A percentile compares a stretch with the other conserved stretches of the same genome.
These are phyloP conservation scores for Drosophila ananassae DNA, from an alignment of 1,140 invertebrate genomes.

Conservation along the genomic window DNA sequence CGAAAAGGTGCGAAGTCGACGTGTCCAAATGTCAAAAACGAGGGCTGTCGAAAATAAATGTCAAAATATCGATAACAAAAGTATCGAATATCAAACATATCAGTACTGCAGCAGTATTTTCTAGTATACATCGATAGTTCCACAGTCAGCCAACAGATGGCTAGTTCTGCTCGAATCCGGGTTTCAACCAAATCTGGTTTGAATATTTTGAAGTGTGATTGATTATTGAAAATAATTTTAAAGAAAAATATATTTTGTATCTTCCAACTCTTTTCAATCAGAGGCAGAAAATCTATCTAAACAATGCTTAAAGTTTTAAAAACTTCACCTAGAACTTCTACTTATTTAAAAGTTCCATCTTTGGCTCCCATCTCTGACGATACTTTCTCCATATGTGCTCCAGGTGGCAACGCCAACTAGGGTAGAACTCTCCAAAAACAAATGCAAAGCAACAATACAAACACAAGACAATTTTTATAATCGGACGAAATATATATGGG, in stretches of 20 bases:
- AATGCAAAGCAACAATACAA: conserved; percentile 63
- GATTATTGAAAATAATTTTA: too few relatives aligned
- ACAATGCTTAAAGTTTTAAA: not conserved
- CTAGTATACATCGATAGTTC: too few relatives aligned
- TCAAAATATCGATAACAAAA: too few relatives aligned
- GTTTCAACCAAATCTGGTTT: too few relatives aligned
- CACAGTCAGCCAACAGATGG: too few relatives aligned
- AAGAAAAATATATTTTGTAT: too few relatives aligned
- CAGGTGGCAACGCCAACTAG: not conserved
- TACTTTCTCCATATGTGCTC: not conserved
- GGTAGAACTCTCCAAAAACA: conserved; percentile 66
- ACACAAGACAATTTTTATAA: conserved; percentile 48
- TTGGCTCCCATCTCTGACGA: not conserved
- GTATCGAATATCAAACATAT: too few relatives aligned
- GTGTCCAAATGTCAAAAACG: conserved; percentile 27
- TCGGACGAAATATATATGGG: conserved; percentile 27
- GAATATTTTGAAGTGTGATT: too few relatives aligned
- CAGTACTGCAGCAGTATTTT: too few relatives aligned
- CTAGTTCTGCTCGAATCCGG: too few relatives aligned
- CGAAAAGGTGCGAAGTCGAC: conserved; percentile 14
- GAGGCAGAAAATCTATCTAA: too few relatives aligned
- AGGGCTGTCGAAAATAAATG: not conserved
- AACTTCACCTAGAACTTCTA: not conserved
- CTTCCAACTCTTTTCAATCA: too few relatives aligned
- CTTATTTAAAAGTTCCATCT: not conserved